Conservation (phyloP, 2,113 vertebrate species). For the Mirounga angustirostris region DNA sequence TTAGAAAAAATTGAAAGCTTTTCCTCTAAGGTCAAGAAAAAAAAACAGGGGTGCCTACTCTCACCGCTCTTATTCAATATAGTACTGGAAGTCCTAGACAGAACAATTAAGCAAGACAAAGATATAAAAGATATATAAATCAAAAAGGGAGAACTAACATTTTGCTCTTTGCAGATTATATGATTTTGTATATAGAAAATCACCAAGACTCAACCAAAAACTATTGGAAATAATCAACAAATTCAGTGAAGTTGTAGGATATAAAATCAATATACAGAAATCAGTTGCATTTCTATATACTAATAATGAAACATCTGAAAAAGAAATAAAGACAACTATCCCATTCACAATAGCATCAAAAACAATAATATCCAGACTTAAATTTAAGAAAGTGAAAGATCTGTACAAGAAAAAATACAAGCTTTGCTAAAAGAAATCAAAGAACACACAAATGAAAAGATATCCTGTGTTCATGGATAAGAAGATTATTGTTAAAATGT, state of each 20-base stretch:
- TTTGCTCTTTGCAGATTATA: background rate
- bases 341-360: background rate
- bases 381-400: background rate
- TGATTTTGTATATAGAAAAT: background rate
- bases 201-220: background rate
- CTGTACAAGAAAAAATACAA: background rate
- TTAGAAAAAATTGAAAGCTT: too few relatives aligned
- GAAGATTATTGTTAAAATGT: background rate
- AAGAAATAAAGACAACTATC: background rate
- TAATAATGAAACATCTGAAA: background rate
- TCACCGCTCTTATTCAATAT: background rate
- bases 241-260: background rate
- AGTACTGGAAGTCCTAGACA: background rate
- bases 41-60: background rate
- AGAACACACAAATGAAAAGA: background rate
- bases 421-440: background rate
- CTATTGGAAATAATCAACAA: background rate
- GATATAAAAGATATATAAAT: background rate
- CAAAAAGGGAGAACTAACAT: background rate
- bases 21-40: too few relatives aligned
- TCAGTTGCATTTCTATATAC: background rate
- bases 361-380: background rate
- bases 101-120: background rate
- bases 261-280: background rate
- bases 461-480: background rate